A percentile compares a stretch with the other conserved stretches of the same genome.
phyloP scores from a whole-genome alignment of 2,888 invertebrate genomes.

The Sacculina carcini region DNA sequence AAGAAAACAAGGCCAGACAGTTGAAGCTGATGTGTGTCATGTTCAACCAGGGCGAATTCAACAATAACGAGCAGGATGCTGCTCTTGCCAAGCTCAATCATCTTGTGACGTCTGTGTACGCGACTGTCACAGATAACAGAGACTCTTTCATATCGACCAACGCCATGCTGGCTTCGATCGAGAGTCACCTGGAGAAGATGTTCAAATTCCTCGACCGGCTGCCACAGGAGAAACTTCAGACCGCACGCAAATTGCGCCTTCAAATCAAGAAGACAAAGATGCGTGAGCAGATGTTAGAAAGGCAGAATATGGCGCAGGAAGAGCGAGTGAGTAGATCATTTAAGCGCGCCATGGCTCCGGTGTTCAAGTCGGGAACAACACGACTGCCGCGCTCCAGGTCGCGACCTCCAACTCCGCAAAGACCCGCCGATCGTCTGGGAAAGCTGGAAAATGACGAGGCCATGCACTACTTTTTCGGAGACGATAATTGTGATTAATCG shows the following conservation, averaged over 20 bases:
- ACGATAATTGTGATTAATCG: no score
- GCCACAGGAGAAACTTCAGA: background rate
- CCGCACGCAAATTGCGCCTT: background rate
- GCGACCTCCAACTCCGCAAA: background rate
- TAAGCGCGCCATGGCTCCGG: background rate
- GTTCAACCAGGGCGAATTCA: slow-evolving; percentile 3
- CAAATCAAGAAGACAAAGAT: background rate
- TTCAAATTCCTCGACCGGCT: background rate
- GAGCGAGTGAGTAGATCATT: background rate
- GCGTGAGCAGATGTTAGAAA: background rate
- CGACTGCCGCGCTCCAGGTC: background rate
- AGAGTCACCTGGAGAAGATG: slow-evolving; percentile 1
- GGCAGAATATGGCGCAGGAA: background rate
- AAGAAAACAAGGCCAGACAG: background rate
- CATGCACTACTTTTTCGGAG: no score
- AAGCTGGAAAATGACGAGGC: no score
- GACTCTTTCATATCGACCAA: background rate
- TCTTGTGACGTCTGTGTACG: background rate
- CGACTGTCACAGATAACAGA: background rate
- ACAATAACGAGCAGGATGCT: background rate
- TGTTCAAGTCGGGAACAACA: background rate
- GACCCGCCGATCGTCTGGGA: no score
- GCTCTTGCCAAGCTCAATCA: background rate
- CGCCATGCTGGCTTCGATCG: background rate
- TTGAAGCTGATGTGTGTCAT: background rate